These are phyloP conservation scores for Nymphalis polychloros DNA, from an alignment of 2,888 invertebrate species.

Conservation along the genomic window DNA sequence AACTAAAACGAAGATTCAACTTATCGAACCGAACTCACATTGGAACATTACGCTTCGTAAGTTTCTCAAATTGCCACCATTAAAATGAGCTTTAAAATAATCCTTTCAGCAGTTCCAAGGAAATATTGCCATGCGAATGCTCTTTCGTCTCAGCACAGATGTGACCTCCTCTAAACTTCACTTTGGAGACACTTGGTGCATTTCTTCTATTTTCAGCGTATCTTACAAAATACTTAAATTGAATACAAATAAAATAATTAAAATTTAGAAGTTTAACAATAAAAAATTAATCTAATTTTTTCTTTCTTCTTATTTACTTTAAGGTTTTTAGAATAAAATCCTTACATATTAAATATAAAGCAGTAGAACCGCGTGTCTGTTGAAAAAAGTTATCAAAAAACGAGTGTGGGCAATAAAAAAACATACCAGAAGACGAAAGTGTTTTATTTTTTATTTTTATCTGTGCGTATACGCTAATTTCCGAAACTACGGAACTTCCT, in stretches of 20 bases:
- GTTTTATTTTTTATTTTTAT: no score
- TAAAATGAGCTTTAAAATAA: conserved; percentile 67
- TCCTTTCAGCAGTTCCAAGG: conserved; percentile 53
- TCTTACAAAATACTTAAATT: neutral
- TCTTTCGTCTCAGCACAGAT: conserved; percentile 49
- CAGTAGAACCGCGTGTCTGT: no score
- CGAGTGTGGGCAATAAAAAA: no score
- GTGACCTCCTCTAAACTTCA: conserved; percentile 40
- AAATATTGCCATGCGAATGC: conserved; percentile 50
- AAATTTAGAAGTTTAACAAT: neutral
- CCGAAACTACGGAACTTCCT: no score
- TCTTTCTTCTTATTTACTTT: no score
- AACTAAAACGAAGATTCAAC: conserved; percentile 31
- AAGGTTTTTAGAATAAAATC: no score
- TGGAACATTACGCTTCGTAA: conserved; percentile 49
- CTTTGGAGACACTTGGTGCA: conserved; percentile 29
- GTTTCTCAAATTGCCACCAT: conserved; percentile 53
- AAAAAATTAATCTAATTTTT: neutral
- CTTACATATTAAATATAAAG: no score
- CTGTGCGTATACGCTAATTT: no score
- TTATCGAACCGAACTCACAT: conserved; percentile 34
- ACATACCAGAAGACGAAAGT: no score
- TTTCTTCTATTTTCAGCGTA: conserved; percentile 19
- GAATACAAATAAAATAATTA: neutral
- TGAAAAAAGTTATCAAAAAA: no score